Base-by-base conservation (phyloP, 2,113 vertebrate genomes). In the Puffinus mauretanicus region DNA sequence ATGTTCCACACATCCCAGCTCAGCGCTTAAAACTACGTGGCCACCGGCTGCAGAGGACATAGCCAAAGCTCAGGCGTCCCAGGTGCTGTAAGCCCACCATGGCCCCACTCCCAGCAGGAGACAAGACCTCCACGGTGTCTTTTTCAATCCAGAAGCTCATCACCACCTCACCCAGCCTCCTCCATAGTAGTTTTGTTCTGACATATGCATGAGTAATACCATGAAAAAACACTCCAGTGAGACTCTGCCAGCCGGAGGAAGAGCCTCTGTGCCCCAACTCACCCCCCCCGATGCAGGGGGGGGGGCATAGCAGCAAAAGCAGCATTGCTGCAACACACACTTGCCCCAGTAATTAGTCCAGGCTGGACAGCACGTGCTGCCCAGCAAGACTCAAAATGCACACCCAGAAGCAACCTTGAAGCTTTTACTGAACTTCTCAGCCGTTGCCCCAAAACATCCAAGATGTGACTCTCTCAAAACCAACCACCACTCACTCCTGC, bases 381-480 rank as follows among this genome's bases (percentile, higher is more conserved):
- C 47, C 81, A 36, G 66, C 44, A 82, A 66, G 84, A 54, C 9
- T 1, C 55, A 80, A 52, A 88, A 58, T 29, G 4, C n/a, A 84
- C 62, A 72, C 78, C 75, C 90, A 85, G 69, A 9, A 93, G 62
- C 82, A 91, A 27, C 38, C 60, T 47, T 29, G 47, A 27, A 26
- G 58, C 40, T 46, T 86, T 77, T 18, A 21, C 93, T 76, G 34
- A 90, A 42, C 80, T 82, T 70, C 82, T 93, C 80, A 65, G 42
- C 61, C 71, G 13, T 34, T 75, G 36, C 82, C 73, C 90, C 83
- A 36, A 62, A 75, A 27, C 22, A 76, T 22, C 5, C 62, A 72
- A 75, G 92, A 51, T 5, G 2, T 32, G 73, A 85, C 92, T 82
- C 92, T 82, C 79, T 62, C 80, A 4, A 71, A 78, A 78, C 72